Conservation (phyloP, 2,797 vertebrate genomes). For the Carduelis carduelis region DNA sequence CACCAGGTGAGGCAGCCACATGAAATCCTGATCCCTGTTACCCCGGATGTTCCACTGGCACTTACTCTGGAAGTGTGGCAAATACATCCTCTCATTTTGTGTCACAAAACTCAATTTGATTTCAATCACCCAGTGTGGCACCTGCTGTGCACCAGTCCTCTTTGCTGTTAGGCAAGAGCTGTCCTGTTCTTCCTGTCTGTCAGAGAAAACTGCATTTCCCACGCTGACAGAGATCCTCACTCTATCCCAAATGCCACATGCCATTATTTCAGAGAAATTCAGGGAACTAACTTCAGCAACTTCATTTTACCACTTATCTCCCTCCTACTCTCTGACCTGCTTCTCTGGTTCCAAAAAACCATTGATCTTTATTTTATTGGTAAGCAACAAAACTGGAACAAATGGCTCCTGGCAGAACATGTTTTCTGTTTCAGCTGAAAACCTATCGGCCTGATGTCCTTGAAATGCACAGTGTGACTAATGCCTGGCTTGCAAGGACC, state of each 20-base stretch:
- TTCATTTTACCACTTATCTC: constrained; percentile 12
- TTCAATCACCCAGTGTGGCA: not conserved
- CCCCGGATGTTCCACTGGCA: not conserved
- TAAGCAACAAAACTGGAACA: constrained; percentile 51
- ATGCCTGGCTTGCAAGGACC: constrained; percentile 44
- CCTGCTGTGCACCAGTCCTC: not conserved
- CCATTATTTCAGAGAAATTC: not conserved
- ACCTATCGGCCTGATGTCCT: constrained; percentile 46
- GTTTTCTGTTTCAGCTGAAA: constrained; percentile 53
- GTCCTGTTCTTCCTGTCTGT: not conserved
- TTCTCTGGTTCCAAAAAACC: not conserved
- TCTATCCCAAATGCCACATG: not conserved
- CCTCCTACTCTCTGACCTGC: constrained; percentile 34
- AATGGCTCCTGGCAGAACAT: constrained; percentile 47
- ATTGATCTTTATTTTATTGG: constrained; percentile 45
- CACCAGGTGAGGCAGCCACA: not conserved
- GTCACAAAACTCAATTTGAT: not conserved
- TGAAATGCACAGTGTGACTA: constrained; percentile 58
- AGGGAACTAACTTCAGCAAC: not conserved
- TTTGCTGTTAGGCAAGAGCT: not conserved
- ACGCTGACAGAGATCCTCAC: not conserved
- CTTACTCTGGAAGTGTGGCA: not conserved
- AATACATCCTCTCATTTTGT: not conserved
- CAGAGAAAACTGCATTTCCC: not conserved
- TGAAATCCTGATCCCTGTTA: not conserved